Conservation (phyloP, 2,797 vertebrate species). For the Acanthis flammea region DNA sequence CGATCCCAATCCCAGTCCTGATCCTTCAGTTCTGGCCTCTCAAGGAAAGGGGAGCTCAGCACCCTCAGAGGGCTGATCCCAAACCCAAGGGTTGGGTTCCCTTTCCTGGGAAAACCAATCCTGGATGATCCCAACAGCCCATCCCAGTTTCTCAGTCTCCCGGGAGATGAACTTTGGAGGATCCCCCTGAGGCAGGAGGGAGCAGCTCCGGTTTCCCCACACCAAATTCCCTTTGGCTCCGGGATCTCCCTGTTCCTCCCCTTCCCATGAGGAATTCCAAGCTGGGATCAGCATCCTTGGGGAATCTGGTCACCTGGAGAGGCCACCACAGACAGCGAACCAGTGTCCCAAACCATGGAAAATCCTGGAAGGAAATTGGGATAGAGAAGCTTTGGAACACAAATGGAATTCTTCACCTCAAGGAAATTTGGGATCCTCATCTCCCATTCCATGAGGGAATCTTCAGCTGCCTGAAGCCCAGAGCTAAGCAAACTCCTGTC, state of each 20-base stretch:
- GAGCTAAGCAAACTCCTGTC: constrained; percentile 16
- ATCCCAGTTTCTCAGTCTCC: not conserved
- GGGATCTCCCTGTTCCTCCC: not conserved
- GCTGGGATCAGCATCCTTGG: not conserved
- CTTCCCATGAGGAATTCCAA: not conserved
- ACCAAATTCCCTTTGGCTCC: not conserved
- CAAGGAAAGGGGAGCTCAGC: not conserved
- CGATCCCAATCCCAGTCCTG: too few relatives aligned
- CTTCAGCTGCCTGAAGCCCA: constrained; percentile 37
- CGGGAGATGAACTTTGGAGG: not conserved
- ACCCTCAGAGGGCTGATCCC: not conserved
- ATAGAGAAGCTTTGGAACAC: not conserved
- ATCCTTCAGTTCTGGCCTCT: not conserved
- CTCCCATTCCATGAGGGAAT: constrained; percentile 37
- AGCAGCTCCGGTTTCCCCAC: not conserved
- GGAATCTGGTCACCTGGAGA: not conserved
- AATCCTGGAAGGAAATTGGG: not conserved
- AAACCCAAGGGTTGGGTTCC: not conserved
- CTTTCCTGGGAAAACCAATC: not conserved
- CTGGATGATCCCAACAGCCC: not conserved
- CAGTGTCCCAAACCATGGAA: not conserved
- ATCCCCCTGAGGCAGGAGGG: not conserved
- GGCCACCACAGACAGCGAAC: not conserved
- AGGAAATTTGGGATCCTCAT: not conserved
- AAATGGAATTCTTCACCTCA: not conserved